Conservation (phyloP, 1,140 invertebrate species). For the Drosophila lini region DNA sequence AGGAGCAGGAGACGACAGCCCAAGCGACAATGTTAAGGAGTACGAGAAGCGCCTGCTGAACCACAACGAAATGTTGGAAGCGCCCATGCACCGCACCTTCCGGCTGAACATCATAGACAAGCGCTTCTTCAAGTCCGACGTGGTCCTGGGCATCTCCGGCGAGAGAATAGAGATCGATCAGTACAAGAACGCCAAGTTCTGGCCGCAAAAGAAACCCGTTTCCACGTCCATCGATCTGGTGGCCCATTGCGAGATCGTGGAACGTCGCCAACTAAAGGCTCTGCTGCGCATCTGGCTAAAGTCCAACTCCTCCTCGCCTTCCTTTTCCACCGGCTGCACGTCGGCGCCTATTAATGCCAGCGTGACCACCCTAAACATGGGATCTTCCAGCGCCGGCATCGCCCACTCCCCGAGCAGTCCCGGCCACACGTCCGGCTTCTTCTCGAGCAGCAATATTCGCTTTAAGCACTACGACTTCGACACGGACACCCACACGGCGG, state of each 20-base stretch:
- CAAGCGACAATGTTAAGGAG: slow-evolving; percentile 59
- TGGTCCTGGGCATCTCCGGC: slow-evolving; percentile 94
- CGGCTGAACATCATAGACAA: slow-evolving; percentile 92
- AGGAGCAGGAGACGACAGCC: slow-evolving; percentile 41
- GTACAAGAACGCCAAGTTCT: slow-evolving; percentile 89
- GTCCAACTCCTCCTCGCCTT: slow-evolving; percentile 70
- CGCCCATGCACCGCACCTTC: slow-evolving; percentile 93
- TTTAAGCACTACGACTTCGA: slow-evolving; percentile 96
- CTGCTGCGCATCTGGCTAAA: slow-evolving; percentile 82
- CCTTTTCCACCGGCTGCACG: slow-evolving; percentile 52
- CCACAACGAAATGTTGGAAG: slow-evolving; percentile 91
- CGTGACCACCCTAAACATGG: slow-evolving; percentile 45
- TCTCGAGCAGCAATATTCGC: slow-evolving; percentile 61
- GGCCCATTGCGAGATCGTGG: slow-evolving; percentile 92
- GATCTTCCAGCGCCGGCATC: slow-evolving; percentile 31
- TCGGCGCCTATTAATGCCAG: slow-evolving; percentile 53
- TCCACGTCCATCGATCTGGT: slow-evolving; percentile 92
- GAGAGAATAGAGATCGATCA: slow-evolving; percentile 96
- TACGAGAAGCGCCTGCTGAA: slow-evolving; percentile 87
- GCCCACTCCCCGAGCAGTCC: slow-evolving; percentile 72
- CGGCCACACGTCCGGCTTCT: slow-evolving; percentile 62
- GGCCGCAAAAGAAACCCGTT: slow-evolving; percentile 86
- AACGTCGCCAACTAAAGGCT: slow-evolving; percentile 88
- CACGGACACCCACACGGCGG: slow-evolving; percentile 89
- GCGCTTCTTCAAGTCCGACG: slow-evolving; percentile 91